Evolutionary conservation across 2,797 vertebrate genomes (phyloP).

Genomic region (Muraenolepis orangiensis): DNA sequence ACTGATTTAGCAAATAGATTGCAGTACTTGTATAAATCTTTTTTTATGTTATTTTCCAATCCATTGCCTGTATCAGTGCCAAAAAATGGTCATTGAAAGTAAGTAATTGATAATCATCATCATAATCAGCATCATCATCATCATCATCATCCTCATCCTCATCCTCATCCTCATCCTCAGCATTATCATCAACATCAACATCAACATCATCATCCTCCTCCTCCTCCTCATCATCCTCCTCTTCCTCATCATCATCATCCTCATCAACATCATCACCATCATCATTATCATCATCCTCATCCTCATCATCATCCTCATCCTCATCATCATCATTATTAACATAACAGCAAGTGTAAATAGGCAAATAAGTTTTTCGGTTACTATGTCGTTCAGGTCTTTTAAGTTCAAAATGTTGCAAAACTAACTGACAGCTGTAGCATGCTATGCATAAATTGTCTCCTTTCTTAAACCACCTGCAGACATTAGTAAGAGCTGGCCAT

Average conservation of each 20-base stretch:
- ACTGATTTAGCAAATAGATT: slow-evolving; percentile 45
- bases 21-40: not conserved
- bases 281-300: not conserved
- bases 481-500: slow-evolving; percentile 56
- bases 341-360: not conserved
- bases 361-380: not conserved
- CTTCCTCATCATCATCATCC: not conserved
- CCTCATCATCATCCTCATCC: not conserved
- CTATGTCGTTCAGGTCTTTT: not conserved
- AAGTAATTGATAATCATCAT: not conserved
- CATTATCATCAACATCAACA: too few species aligned
- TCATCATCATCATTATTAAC: not conserved
- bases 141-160: too few species aligned
- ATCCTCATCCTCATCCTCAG: not conserved
- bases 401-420: not conserved
- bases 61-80: not conserved
- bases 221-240: not conserved
- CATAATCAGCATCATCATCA: not conserved
- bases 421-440: not conserved
- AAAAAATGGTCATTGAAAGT: not conserved
- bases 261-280: not conserved
- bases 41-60: not conserved
- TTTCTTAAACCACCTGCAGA: slow-evolving; percentile 33
- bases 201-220: too few species aligned
- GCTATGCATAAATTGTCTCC: not conserved